Evolutionary conservation across 2,113 vertebrate species (phyloP).

Genomic region (Melospiza melodia): DNA sequence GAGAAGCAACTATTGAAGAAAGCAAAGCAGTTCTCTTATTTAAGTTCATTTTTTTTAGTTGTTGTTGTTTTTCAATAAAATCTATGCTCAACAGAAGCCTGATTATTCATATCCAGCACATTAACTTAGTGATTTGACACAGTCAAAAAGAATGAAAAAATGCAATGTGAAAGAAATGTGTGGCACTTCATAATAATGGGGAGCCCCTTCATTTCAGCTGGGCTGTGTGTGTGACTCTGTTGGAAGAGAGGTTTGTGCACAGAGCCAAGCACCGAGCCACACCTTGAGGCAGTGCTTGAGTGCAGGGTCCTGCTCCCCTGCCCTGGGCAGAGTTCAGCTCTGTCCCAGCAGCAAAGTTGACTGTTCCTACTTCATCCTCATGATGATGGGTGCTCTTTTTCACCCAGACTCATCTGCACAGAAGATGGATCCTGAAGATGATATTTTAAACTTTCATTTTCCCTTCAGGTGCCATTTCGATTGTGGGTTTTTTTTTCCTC

Average conservation of each 20-base stretch:
- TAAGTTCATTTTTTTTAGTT: background rate
- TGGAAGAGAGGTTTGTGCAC: background rate
- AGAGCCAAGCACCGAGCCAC: background rate
- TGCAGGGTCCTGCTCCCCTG: background rate
- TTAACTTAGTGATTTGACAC: background rate
- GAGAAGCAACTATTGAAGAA: background rate
- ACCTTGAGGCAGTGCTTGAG: background rate
- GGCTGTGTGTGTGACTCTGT: background rate
- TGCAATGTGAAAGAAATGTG: background rate
- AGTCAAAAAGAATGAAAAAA: background rate
- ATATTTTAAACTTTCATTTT: constrained; percentile 5
- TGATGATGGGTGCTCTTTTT: background rate
- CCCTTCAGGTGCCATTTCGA: background rate
- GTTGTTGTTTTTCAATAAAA: background rate
- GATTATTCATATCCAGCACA: background rate
- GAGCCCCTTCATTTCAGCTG: background rate
- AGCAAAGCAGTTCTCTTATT: background rate
- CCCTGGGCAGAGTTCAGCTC: background rate
- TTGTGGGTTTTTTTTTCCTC: background rate
- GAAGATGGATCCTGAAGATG: background rate
- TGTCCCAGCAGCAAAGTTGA: background rate
- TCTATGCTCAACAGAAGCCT: background rate
- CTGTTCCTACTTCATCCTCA: background rate
- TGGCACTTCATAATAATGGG: background rate
- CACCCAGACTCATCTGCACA: background rate